These are phyloP conservation scores for Miniopterus natalensis DNA, from an alignment of 2,113 vertebrate species.

Conservation along the genomic window DNA sequence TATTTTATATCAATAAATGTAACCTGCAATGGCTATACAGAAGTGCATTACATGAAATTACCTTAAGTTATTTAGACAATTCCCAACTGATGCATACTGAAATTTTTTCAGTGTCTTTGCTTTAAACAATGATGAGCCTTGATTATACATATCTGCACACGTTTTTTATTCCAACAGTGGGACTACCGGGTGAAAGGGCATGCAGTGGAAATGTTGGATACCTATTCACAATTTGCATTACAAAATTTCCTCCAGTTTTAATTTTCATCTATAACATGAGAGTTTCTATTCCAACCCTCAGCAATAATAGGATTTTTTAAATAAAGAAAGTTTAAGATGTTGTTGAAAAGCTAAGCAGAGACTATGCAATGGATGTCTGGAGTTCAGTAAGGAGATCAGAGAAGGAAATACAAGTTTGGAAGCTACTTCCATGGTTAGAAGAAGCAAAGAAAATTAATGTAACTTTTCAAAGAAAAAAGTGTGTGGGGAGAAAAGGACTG, in stretches of 20 bases:
- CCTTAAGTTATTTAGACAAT: neutral
- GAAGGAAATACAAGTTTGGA: too few relatives aligned
- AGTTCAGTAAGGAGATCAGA: neutral
- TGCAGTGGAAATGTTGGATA: neutral
- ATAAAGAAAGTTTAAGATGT: neutral
- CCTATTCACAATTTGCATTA: neutral
- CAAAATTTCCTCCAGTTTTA: neutral
- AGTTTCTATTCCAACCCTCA: neutral
- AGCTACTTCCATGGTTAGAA: neutral
- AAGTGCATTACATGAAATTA: neutral
- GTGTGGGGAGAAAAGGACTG: neutral
- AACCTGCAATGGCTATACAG: neutral
- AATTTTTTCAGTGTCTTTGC: neutral
- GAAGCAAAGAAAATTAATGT: neutral
- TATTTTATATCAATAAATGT: neutral
- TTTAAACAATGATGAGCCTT: neutral
- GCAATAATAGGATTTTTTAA: neutral
- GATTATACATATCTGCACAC: neutral
- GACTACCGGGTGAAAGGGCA: neutral
- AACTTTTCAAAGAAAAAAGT: neutral
- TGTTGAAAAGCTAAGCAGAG: neutral
- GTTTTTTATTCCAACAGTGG: neutral
- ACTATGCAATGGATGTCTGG: neutral
- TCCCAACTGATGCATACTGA: neutral
- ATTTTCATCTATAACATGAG: neutral